phyloP scores from a whole-genome alignment of 2,888 invertebrate species.

The Sialis fuliginosa region DNA sequence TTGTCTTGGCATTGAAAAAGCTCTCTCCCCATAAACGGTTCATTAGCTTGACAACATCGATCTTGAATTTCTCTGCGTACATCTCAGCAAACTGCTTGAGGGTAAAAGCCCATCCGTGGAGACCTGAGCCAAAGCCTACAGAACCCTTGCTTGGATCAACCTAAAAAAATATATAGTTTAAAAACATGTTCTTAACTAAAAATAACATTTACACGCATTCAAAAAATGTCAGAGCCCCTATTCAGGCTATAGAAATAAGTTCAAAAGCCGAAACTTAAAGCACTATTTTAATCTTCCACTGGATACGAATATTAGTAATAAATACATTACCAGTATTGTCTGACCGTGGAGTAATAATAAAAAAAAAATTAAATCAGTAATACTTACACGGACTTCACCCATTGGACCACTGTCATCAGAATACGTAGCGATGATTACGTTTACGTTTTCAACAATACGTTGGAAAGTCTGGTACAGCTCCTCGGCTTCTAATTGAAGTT shows the following conservation, averaged over 20 bases:
- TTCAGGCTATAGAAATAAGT: too few species aligned
- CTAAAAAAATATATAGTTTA: constrained; percentile 19
- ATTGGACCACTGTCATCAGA: constrained; percentile 95
- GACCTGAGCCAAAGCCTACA: constrained; percentile 98
- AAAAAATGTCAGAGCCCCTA: constrained; percentile 1
- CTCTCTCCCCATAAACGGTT: constrained; percentile 97
- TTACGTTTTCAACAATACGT: constrained; percentile 98
- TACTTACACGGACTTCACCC: constrained; percentile 88
- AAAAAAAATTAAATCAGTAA: not conserved
- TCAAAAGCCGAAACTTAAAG: too few species aligned
- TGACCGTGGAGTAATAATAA: not conserved
- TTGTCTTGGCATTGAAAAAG: constrained; percentile 92
- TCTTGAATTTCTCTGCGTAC: constrained; percentile 98
- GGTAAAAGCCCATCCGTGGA: constrained; percentile 99
- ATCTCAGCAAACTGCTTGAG: constrained; percentile 98
- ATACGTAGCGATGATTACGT: constrained; percentile 99
- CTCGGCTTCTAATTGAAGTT: constrained; percentile 90
- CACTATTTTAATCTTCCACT: too few species aligned
- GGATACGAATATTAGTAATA: not conserved
- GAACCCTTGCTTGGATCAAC: constrained; percentile 96
- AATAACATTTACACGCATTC: constrained; percentile 1
- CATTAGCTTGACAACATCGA: constrained; percentile 94
- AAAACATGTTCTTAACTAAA: too few species aligned
- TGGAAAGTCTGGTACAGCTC: constrained; percentile 98
- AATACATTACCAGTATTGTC: constrained; percentile 1